Evolutionary conservation across 2,888 invertebrate genomes (phyloP).

Genomic region (Apeira syringaria): DNA sequence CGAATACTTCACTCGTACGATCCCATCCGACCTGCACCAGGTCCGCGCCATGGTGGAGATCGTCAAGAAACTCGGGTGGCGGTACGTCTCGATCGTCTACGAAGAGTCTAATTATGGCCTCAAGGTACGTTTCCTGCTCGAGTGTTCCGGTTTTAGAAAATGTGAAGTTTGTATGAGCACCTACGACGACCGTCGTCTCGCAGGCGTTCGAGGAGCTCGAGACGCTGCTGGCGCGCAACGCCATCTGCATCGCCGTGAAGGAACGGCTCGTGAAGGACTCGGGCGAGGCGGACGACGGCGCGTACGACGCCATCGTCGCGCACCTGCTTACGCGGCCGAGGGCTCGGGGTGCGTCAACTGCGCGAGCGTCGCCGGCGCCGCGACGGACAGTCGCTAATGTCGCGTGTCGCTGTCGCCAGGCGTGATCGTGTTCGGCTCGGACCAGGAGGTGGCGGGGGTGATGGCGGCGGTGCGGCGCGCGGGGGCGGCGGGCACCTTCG

Average conservation of each 20-base stretch:
- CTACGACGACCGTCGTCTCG: conserved; percentile 78
- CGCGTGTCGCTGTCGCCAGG: conserved; percentile 78
- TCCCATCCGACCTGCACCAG: conserved; percentile 97
- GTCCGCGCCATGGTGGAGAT: conserved; percentile 98
- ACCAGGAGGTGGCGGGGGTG: conserved; percentile 97
- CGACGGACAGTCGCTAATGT: conserved; percentile 55
- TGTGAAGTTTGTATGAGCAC: too few species aligned
- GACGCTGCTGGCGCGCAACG: conserved; percentile 90
- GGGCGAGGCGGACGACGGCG: conserved; percentile 93
- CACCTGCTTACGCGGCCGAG: conserved; percentile 92
- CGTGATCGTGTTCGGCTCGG: conserved; percentile 97
- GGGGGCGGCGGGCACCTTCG: conserved; percentile 93
- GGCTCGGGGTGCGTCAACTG: conserved; percentile 90
- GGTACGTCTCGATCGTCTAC: conserved; percentile 97
- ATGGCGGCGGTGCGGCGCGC: conserved; percentile 95
- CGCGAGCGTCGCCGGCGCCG: not conserved
- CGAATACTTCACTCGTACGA: conserved; percentile 96
- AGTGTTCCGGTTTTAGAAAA: too few species aligned
- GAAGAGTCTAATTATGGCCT: conserved; percentile 98
- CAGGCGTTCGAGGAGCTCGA: conserved; percentile 97
- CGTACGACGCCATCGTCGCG: conserved; percentile 93
- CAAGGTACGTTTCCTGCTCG: conserved; percentile 83
- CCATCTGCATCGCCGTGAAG: conserved; percentile 96
- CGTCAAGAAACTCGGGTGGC: conserved; percentile 93
- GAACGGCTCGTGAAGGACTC: conserved; percentile 97